A percentile compares a stretch with the other conserved stretches of the same genome.
phyloP scores from a whole-genome alignment of 2,113 vertebrate genomes.

The Colistium nudipinnis region DNA sequence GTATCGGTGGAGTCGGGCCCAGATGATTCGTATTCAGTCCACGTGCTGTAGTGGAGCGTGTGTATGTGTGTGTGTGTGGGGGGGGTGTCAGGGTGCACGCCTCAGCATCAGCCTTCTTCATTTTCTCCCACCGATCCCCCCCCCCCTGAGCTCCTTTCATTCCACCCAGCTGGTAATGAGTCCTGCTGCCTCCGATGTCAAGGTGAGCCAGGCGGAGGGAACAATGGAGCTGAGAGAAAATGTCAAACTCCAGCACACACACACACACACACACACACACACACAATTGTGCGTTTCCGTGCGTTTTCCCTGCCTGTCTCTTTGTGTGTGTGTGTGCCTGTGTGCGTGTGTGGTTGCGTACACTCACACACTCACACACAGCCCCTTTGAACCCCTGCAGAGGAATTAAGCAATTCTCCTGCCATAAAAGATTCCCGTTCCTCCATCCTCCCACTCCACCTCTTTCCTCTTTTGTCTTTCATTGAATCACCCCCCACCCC shows the following conservation, averaged over 20 bases:
- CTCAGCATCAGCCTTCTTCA: slow-evolving; percentile 58
- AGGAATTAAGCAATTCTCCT: slow-evolving; percentile 76
- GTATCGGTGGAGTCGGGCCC: slow-evolving; percentile 6
- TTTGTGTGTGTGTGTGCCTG: slow-evolving; percentile 21
- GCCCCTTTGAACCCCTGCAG: slow-evolving; percentile 76
- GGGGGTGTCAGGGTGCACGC: slow-evolving; percentile 43
- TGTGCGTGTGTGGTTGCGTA: slow-evolving; percentile 70
- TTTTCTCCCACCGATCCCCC: slow-evolving; percentile 56
- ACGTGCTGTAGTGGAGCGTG: slow-evolving; percentile 12
- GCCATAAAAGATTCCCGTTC: slow-evolving; percentile 64
- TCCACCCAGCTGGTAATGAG: slow-evolving; percentile 78
- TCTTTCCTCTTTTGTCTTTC: slow-evolving; percentile 72
- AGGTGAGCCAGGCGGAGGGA: slow-evolving; percentile 78
- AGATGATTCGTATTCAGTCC: slow-evolving; percentile 49
- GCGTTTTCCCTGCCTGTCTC: slow-evolving; percentile 27
- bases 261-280: no score
- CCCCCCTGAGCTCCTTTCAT: slow-evolving; percentile 71
- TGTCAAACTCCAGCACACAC: slow-evolving; percentile 67
- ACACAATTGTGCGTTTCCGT: neutral
- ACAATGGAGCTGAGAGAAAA: slow-evolving; percentile 80
- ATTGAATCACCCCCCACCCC: slow-evolving; percentile 47
- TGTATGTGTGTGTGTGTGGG: neutral
- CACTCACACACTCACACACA: slow-evolving; percentile 43
- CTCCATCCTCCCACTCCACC: slow-evolving; percentile 73
- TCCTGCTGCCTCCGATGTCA: slow-evolving; percentile 80